Evolutionary conservation across 1,140 invertebrate genomes (phyloP).

Genomic region (Lethrus apterus): DNA sequence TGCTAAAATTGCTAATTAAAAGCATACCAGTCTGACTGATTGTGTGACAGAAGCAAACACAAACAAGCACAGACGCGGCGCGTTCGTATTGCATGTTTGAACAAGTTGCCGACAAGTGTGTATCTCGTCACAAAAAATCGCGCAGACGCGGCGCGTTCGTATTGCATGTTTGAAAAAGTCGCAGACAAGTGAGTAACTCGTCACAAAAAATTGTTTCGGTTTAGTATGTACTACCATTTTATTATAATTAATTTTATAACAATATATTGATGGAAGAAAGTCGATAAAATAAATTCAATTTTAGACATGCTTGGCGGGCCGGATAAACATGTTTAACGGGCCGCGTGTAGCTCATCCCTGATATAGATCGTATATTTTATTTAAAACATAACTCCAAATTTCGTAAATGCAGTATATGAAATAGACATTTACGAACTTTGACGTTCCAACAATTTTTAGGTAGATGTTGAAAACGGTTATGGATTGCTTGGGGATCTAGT

Average conservation of each 20-base stretch:
- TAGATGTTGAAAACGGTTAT: too few species aligned
- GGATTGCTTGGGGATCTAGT: too few species aligned
- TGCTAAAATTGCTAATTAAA: conserved; percentile 14
- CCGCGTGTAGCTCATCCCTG: not conserved
- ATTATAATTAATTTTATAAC: conserved; percentile 18
- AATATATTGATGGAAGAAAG: conserved; percentile 17
- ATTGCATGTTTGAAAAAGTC: conserved; percentile 16
- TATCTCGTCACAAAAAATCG: conserved; percentile 16
- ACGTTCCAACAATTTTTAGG: too few species aligned
- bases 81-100: conserved; percentile 18
- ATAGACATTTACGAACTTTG: too few species aligned
- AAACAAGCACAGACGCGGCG: conserved; percentile 13
- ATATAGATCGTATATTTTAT: not conserved
- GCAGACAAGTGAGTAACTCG: conserved; percentile 13
- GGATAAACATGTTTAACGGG: conserved; percentile 2
- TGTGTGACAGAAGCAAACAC: conserved; percentile 13
- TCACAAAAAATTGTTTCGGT: conserved; percentile 17
- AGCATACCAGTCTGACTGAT: conserved; percentile 5
- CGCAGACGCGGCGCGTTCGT: too few species aligned
- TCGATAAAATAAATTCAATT: conserved; percentile 16
- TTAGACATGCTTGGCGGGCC: conserved; percentile 14
- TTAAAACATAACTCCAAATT: too few species aligned
- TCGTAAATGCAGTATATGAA: too few species aligned
- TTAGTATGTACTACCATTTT: conserved; percentile 16
- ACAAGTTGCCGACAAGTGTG: conserved; percentile 11